A percentile compares a stretch with the other conserved stretches of the same genome.
Evolutionary conservation across 1,140 invertebrate genomes (phyloP).

Genomic region (Cheumatopsyche charites): DNA sequence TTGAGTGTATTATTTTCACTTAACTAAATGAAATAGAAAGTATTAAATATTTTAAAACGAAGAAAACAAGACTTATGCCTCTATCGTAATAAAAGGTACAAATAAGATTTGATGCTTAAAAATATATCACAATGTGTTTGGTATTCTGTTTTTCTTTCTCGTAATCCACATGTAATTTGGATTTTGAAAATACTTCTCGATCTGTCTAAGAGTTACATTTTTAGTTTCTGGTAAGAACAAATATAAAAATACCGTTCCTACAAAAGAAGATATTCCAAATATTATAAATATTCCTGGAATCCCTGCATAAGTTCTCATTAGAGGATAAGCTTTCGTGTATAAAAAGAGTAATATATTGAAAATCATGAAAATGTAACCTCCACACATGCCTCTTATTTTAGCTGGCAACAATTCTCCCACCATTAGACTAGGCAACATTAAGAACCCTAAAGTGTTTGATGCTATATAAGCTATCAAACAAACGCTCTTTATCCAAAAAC

Average conservation of each 20-base stretch:
- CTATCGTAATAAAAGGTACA: no score
- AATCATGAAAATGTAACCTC: slow-evolving; percentile 72
- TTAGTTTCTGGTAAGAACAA: slow-evolving; percentile 84
- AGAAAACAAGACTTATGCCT: no score
- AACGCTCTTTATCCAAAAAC: slow-evolving; percentile 59
- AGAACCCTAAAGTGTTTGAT: slow-evolving; percentile 73
- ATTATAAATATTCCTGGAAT: slow-evolving; percentile 69
- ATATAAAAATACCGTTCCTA: slow-evolving; percentile 72
- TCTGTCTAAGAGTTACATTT: slow-evolving; percentile 76
- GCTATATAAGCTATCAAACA: slow-evolving; percentile 70
- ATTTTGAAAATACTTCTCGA: slow-evolving; percentile 77
- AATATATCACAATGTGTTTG: not conserved
- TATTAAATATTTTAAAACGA: no score
- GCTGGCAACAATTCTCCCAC: slow-evolving; percentile 73
- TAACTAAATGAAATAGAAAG: no score
- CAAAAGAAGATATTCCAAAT: slow-evolving; percentile 70
- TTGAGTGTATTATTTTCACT: no score
- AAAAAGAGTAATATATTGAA: slow-evolving; percentile 72
- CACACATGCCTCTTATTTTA: slow-evolving; percentile 67
- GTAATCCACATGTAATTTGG: slow-evolving; percentile 67
- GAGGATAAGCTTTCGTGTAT: slow-evolving; percentile 75
- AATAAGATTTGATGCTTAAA: not conserved
- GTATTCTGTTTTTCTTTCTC: slow-evolving; percentile 9
- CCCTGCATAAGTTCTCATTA: slow-evolving; percentile 64
- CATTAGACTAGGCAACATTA: slow-evolving; percentile 73